Percentiles rank a stretch among this genome's conserved stretches.
Evolutionary conservation across 2,888 invertebrate species (phyloP).

Genomic region (Standfussiana lucernea): DNA sequence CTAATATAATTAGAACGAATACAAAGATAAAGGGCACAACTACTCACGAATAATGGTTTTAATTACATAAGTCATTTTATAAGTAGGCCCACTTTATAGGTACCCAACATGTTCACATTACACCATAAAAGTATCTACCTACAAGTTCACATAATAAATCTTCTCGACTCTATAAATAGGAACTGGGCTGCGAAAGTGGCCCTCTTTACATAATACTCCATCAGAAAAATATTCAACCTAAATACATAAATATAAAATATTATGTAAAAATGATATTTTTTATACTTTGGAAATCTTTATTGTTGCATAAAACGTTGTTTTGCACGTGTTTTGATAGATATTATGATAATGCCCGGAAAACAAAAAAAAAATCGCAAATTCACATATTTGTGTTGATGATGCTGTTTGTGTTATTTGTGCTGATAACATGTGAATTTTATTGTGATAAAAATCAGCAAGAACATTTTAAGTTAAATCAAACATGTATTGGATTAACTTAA

Average conservation of each 20-base stretch:
- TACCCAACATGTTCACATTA: slow-evolving; percentile 39
- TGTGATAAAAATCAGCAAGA: background rate
- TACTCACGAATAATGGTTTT: background rate
- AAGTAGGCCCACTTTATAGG: background rate
- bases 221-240: slow-evolving; percentile 43
- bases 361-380: background rate
- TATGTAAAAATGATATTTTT: slow-evolving; percentile 4
- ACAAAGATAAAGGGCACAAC: background rate
- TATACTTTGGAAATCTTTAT: background rate
- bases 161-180: slow-evolving; percentile 14
- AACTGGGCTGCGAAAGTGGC: slow-evolving; percentile 52
- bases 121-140: slow-evolving; percentile 35
- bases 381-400: background rate
- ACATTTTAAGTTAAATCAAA: background rate
- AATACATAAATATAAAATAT: slow-evolving; percentile 41
- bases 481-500: background rate
- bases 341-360: background rate
- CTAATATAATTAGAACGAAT: background rate
- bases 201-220: slow-evolving; percentile 47
- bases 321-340: background rate
- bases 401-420: no score
- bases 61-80: slow-evolving; percentile 16
- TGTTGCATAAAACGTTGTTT: background rate
- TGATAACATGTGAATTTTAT: background rate
- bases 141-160: slow-evolving; percentile 34